Conservation (phyloP, 2,113 vertebrate species). For the Ictalurus punctatus region DNA sequence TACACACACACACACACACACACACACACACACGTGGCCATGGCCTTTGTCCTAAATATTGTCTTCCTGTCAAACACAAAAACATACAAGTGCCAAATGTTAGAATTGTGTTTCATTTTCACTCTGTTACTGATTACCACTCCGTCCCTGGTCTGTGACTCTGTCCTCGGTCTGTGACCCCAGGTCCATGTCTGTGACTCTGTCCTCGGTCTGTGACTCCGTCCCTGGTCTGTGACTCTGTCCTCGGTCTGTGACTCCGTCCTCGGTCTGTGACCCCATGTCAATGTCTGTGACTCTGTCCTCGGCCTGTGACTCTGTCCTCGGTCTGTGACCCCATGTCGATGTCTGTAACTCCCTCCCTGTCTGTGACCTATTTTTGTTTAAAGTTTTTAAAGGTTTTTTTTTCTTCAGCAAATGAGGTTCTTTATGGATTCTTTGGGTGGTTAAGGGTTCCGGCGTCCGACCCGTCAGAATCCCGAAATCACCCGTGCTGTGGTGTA, state of each 20-base stretch:
- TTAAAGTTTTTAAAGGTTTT: too few species aligned
- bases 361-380: too few species aligned
- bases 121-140: too few species aligned
- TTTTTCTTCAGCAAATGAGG: background rate
- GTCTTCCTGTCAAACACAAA: background rate
- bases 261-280: background rate
- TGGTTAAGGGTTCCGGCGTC: background rate
- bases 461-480: background rate
- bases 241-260: background rate
- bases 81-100: too few species aligned
- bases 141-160: background rate
- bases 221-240: background rate
- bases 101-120: too few species aligned
- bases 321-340: too few species aligned
- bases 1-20: slow-evolving; percentile 50
- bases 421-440: background rate
- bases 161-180: background rate
- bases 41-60: slow-evolving; percentile 56
- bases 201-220: background rate
- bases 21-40: slow-evolving; percentile 43
- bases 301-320: background rate
- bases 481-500: background rate
- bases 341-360: background rate
- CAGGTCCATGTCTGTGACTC: background rate
- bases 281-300: background rate